phyloP scores from a whole-genome alignment of 2,888 invertebrate species.

The Meteorus cinctellus region DNA sequence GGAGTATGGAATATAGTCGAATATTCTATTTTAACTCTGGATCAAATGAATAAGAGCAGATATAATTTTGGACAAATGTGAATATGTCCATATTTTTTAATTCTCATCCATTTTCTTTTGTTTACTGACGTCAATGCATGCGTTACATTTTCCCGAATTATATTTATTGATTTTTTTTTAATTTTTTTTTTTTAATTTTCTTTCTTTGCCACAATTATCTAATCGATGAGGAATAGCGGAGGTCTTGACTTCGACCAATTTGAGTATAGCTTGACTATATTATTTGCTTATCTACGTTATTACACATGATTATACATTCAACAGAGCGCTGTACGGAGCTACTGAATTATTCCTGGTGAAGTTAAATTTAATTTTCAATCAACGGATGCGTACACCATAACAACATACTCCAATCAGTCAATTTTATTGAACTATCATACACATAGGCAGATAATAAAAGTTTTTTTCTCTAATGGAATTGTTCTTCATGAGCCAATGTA shows the following conservation, averaged over 20 bases:
- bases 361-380: constrained; percentile 1
- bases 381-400: background rate
- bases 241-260: background rate
- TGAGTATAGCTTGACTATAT: background rate
- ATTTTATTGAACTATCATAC: no score
- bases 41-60: no score
- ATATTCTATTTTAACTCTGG: no score
- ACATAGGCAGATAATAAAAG: no score
- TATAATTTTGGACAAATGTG: no score
- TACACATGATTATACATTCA: background rate
- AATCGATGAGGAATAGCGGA: background rate
- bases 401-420: no score
- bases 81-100: no score
- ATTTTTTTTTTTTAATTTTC: background rate
- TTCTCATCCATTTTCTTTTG: no score
- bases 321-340: background rate
- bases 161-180: background rate
- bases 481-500: no score
- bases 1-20: no score
- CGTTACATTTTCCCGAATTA: background rate
- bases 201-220: background rate
- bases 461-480: no score
- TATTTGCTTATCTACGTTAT: background rate
- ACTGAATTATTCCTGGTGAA: background rate
- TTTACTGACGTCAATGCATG: no score